Conservation (phyloP, 2,797 vertebrate genomes). For the Aeoliscus strigatus region DNA sequence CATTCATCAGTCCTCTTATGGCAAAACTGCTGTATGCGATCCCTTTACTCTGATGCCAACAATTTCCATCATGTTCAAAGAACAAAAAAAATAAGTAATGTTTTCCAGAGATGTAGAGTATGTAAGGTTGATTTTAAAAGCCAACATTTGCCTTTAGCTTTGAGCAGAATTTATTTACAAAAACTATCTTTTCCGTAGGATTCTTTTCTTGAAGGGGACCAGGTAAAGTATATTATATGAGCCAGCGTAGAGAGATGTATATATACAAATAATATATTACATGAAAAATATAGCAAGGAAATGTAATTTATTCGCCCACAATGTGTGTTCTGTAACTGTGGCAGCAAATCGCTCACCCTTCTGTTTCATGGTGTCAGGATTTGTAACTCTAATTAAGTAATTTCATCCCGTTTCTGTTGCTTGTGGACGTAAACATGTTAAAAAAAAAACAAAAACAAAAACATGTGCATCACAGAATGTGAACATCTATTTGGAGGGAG, state of each 20-base stretch:
- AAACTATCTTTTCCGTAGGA: slow-evolving; percentile 1
- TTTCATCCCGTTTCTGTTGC: no score
- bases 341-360: no score
- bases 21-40: slow-evolving; percentile 16
- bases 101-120: slow-evolving; percentile 36
- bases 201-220: slow-evolving; percentile 15
- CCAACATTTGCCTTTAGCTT: slow-evolving; percentile 61
- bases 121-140: slow-evolving; percentile 48
- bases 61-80: slow-evolving; percentile 15
- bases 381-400: no score
- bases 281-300: slow-evolving; percentile 24
- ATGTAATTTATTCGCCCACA: slow-evolving; percentile 46
- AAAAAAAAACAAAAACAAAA: background rate
- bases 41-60: slow-evolving; percentile 39
- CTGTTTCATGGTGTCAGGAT: background rate
- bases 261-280: slow-evolving; percentile 58
- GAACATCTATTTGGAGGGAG: no score
- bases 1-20: no score
- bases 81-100: slow-evolving; percentile 22
- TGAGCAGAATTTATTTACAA: slow-evolving; percentile 31
- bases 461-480: background rate
- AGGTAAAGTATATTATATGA: slow-evolving; percentile 24
- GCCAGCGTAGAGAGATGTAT: slow-evolving; percentile 34
- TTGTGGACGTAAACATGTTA: background rate
- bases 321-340: slow-evolving; percentile 9